Evolutionary conservation across 2,113 vertebrate species (phyloP).

Genomic region (Pollimyrus isidori): DNA sequence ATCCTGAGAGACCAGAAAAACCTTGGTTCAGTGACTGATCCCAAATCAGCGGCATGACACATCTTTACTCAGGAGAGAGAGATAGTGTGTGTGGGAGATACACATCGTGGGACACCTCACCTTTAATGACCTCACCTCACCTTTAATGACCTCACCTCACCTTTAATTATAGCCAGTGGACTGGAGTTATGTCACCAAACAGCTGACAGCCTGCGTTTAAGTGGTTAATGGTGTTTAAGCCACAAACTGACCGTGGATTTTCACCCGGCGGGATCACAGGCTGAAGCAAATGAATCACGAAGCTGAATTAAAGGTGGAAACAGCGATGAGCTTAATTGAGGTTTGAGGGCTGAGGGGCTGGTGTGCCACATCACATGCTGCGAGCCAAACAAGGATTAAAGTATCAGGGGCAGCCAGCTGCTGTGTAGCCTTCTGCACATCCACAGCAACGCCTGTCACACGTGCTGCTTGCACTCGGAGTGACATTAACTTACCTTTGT

Average conservation of each 20-base stretch:
- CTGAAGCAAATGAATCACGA: background rate
- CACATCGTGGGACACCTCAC: background rate
- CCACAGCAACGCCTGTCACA: too few relatives aligned
- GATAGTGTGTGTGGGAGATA: background rate
- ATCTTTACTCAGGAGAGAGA: background rate
- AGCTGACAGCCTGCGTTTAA: background rate
- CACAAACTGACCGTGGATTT: background rate
- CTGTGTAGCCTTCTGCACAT: background rate
- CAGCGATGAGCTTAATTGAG: background rate
- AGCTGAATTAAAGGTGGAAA: background rate
- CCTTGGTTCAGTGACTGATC: background rate
- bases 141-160: background rate
- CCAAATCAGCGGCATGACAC: background rate
- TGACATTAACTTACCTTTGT: background rate
- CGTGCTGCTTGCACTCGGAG: background rate
- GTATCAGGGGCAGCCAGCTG: background rate
- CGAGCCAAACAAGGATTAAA: background rate
- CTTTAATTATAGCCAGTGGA: constrained; percentile 7
- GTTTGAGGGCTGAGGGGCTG: background rate
- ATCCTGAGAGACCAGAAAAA: background rate
- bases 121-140: background rate
- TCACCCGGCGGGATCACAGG: background rate
- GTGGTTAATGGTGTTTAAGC: background rate
- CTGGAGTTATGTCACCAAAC: background rate
- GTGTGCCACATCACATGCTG: background rate